phyloP scores from a whole-genome alignment of 2,888 invertebrate genomes.

The Zhuqinia jingwanae region DNA sequence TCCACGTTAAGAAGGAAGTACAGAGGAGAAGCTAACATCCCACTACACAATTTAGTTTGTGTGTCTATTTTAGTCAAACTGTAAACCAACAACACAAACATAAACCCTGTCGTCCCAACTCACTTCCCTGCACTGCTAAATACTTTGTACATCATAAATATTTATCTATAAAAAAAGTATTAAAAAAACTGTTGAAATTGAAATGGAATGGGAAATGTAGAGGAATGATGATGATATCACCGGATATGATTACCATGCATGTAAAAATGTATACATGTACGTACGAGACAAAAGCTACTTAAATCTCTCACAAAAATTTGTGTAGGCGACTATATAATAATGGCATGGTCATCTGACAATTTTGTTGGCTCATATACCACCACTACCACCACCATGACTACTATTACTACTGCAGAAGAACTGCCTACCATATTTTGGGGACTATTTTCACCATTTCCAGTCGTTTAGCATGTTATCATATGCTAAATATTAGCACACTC shows the following conservation, averaged over 20 bases:
- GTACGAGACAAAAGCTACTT: not conserved
- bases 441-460: conserved; percentile 38
- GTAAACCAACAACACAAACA: too few species aligned
- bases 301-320: not conserved
- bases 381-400: not conserved
- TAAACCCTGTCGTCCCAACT: not conserved
- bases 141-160: conserved; percentile 45
- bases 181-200: conserved; percentile 28
- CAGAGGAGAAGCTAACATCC: not conserved
- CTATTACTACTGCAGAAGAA: too few species aligned
- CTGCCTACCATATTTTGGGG: too few species aligned
- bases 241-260: not conserved
- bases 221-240: conserved; percentile 11
- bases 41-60: too few species aligned
- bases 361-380: conserved; percentile 40
- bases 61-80: too few species aligned
- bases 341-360: conserved; percentile 50
- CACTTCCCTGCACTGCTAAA: not conserved
- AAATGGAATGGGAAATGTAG: conserved; percentile 34
- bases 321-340: not conserved
- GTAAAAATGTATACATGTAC: not conserved
- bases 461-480: conserved; percentile 65
- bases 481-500: conserved; percentile 64
- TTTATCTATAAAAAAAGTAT: too few species aligned
- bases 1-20: not conserved